Evolutionary conservation across 2,888 invertebrate species (phyloP), one percentile per base, ranked within the genome.

Genomic region (Exephanes ischioxanthus): DNA sequence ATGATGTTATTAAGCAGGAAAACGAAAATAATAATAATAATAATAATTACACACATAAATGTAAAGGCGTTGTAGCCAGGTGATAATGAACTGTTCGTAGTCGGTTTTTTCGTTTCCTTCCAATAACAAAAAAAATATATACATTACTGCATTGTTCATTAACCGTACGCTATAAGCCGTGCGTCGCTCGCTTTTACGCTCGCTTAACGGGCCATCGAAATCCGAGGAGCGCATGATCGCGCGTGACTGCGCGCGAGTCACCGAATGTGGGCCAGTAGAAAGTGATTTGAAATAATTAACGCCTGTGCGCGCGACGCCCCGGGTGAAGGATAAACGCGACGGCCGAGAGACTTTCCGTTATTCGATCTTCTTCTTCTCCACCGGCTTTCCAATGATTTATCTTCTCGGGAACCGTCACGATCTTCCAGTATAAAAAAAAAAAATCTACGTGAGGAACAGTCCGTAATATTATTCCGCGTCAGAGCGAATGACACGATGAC

Each of bases 241-340:
- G 53, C 48, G 45, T 19, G 67, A 68, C n/a, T 1, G 7, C 33
- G 33, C 14, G 30, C 66, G 51, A 51, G 41, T 45, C 53, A 75
- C 33, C 77, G 78, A 73, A 86, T 84, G 75, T 84, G 83, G 80
- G 82, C 67, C 85, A 84, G 82, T 87, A 85, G 87, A 87, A 87
- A 87, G 87, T 86, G 86, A 86, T 86, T 87, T 78, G 78, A 85
- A 84, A 82, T 81, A 85, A 84, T 87, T 82, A 83, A 85, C 63
- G 73, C 55, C 82, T 73, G 68, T 66, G 33, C 22, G 41, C 41
- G 41, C 73, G 53, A 33, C 67, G 33, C 41, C 16, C 41, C 41
- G 14, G 66, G 58, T 61, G 6, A 1, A 51, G 33, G 26, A 63
- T 16, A 55, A 75, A 55, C 53, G 22, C 67, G 30, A 22, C 16